Conservation (phyloP, 2,797 vertebrate species). For the Hypotaenidia okinawae region DNA sequence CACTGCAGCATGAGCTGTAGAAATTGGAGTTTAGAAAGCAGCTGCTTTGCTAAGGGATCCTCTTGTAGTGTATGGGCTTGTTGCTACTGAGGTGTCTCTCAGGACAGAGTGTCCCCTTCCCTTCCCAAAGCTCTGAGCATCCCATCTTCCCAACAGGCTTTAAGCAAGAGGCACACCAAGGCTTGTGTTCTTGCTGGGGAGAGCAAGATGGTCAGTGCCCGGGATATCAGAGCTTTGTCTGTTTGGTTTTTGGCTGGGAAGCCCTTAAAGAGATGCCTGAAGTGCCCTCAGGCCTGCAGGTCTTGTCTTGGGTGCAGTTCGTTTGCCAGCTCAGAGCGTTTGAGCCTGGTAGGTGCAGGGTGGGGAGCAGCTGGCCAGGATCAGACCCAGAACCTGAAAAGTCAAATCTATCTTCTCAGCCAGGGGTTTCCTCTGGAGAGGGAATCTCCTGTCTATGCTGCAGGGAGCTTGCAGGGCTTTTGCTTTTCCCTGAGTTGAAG, state of each 20-base stretch:
- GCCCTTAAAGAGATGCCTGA: not conserved
- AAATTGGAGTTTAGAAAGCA: not conserved
- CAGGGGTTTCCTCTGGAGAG: not conserved
- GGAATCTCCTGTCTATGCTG: not conserved
- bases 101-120: not conserved
- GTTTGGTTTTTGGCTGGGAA: not conserved
- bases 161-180: not conserved
- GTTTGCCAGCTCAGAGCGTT: not conserved
- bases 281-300: not conserved
- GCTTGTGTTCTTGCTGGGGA: not conserved
- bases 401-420: not conserved
- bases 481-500: not conserved
- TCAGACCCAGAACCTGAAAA: not conserved
- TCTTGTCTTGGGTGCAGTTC: not conserved
- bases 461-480: not conserved
- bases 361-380: not conserved
- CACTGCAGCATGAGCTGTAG: not conserved
- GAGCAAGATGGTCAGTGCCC: not conserved
- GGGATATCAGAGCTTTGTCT: not conserved
- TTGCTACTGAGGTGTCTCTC: rapidly evolving
- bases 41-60: not conserved
- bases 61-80: rapidly evolving
- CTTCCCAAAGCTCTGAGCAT: not conserved
- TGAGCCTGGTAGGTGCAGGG: not conserved
- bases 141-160: not conserved